These are phyloP conservation scores for Leptopilina drosophilae DNA, from an alignment of 2,888 invertebrate species.

Conservation along the genomic window DNA sequence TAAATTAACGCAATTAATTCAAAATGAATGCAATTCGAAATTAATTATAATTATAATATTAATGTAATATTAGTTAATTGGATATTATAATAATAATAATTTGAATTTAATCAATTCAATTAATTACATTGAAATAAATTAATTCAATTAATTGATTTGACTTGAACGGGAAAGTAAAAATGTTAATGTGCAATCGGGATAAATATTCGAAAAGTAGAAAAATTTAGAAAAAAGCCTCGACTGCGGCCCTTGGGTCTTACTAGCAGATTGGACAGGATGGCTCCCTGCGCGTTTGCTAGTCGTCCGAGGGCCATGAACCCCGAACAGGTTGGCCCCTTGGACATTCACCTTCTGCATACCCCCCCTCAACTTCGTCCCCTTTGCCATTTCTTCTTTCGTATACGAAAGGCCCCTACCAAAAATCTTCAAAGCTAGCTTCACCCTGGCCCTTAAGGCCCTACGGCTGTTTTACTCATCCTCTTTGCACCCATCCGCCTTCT, in stretches of 20 bases:
- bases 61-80: no score
- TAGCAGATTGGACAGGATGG: slow-evolving; percentile 70
- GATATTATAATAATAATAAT: no score
- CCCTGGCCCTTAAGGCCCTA: slow-evolving; percentile 46
- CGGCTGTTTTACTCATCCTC: slow-evolving; percentile 37
- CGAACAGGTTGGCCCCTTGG: slow-evolving; percentile 77
- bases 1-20: no score
- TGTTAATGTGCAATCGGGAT: no score
- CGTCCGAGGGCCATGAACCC: slow-evolving; percentile 76
- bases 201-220: neutral
- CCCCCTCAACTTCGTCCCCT: slow-evolving; percentile 53
- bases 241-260: slow-evolving; percentile 60
- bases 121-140: no score
- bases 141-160: no score
- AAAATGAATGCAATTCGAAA: no score
- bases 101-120: no score
- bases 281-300: slow-evolving; percentile 72
- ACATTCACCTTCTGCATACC: slow-evolving; percentile 74
- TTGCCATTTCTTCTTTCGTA: slow-evolving; percentile 52
- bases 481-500: slow-evolving; percentile 50
- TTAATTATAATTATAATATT: no score
- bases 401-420: slow-evolving; percentile 52
- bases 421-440: slow-evolving; percentile 53
- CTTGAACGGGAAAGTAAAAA: no score
- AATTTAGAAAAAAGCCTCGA: slow-evolving; percentile 31